phyloP scores from a whole-genome alignment of 2,113 vertebrate species.

The Rynchops niger region DNA sequence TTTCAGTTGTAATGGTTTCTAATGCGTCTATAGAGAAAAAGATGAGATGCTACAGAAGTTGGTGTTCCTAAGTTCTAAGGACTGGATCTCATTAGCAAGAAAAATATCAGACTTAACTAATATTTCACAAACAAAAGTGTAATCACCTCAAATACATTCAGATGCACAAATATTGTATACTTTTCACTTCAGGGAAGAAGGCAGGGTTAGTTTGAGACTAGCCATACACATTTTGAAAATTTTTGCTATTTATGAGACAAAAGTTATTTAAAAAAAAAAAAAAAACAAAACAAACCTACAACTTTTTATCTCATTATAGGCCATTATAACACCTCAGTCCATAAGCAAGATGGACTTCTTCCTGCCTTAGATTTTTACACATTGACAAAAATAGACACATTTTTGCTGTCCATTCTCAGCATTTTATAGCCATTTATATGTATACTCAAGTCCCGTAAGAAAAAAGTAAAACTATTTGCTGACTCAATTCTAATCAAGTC shows the following conservation, averaged over 20 bases:
- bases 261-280: background rate
- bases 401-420: background rate
- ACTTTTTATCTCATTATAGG: background rate
- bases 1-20: background rate
- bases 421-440: background rate
- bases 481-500: slow-evolving; percentile 24
- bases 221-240: background rate
- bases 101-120: background rate
- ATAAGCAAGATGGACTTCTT: background rate
- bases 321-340: rapidly evolving
- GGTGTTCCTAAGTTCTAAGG: background rate
- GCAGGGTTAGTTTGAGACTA: background rate
- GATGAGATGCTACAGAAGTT: background rate
- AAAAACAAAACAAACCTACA: background rate
- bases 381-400: background rate
- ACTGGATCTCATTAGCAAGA: background rate
- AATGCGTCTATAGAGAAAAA: background rate
- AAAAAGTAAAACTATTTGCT: slow-evolving; percentile 8
- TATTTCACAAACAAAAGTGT: background rate
- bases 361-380: background rate
- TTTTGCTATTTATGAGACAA: background rate
- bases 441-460: background rate
- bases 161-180: background rate
- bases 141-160: background rate
- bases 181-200: background rate